A percentile compares a stretch with the other conserved stretches of the same genome.
Evolutionary conservation across 2,797 vertebrate genomes (phyloP).

Genomic region (Ctenopoma kingsleyae): DNA sequence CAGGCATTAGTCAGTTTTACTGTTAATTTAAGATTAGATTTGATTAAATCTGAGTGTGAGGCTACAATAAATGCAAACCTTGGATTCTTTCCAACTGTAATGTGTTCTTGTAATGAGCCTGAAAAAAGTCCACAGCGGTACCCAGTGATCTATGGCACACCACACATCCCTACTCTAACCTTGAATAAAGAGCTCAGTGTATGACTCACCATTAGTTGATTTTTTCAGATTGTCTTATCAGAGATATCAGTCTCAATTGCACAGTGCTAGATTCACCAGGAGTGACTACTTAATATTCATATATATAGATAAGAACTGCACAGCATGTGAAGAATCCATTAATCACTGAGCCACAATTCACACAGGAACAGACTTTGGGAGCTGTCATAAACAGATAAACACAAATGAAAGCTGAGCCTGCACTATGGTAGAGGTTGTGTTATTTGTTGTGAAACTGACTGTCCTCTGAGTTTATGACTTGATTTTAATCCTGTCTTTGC

Average conservation of each 20-base stretch:
- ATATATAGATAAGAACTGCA: slow-evolving; percentile 63
- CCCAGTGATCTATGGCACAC: slow-evolving; percentile 26
- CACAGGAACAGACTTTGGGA: slow-evolving; percentile 31
- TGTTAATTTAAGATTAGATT: slow-evolving; percentile 43
- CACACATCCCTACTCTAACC: slow-evolving; percentile 32
- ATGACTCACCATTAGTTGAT: slow-evolving; percentile 33
- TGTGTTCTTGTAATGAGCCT: slow-evolving; percentile 56
- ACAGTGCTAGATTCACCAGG: slow-evolving; percentile 28
- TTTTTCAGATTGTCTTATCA: slow-evolving; percentile 49
- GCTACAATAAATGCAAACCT: slow-evolving; percentile 52
- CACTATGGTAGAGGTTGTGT: slow-evolving; percentile 13
- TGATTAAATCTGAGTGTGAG: slow-evolving; percentile 9
- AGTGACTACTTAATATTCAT: slow-evolving; percentile 60
- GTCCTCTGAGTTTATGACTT: slow-evolving; percentile 39
- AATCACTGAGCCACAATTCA: slow-evolving; percentile 57
- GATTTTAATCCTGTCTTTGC: slow-evolving; percentile 26
- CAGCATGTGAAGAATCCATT: slow-evolving; percentile 57
- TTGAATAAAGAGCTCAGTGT: slow-evolving; percentile 44
- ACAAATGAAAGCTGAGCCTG: slow-evolving; percentile 49
- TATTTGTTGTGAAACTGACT: slow-evolving; percentile 41
- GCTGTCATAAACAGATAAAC: slow-evolving; percentile 60
- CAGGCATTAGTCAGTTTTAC: slow-evolving; percentile 18
- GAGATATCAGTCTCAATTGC: slow-evolving; percentile 51
- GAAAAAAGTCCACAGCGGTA: slow-evolving; percentile 31
- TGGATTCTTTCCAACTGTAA: slow-evolving; percentile 66